Conservation (phyloP, 2,888 invertebrate species). For the Lathronympha strigana region DNA sequence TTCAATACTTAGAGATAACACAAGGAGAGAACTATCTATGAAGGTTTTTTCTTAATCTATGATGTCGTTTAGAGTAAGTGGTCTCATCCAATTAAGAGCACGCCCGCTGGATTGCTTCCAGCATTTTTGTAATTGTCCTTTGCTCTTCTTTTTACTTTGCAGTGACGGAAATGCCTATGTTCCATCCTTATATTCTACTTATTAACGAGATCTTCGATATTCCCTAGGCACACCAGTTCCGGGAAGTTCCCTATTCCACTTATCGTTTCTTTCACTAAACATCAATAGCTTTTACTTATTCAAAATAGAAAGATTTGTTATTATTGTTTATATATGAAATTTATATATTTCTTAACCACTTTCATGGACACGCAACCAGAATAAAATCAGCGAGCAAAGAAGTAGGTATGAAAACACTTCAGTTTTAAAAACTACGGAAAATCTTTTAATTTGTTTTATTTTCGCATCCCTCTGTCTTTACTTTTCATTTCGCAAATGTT, state of each 20-base stretch:
- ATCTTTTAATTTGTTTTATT: neutral
- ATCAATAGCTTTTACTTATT: too few relatives aligned
- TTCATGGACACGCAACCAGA: too few relatives aligned
- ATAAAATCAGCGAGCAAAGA: too few relatives aligned
- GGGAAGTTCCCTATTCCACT: neutral
- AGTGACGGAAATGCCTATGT: conserved; percentile 54
- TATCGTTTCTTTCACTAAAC: too few relatives aligned
- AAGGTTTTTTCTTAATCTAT: too few relatives aligned
- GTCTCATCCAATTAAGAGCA: conserved; percentile 82
- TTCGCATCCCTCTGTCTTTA: neutral
- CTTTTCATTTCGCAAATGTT: conserved; percentile 26
- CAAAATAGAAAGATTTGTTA: too few relatives aligned
- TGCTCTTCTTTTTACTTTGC: conserved; percentile 64
- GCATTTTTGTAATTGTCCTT: conserved; percentile 77
- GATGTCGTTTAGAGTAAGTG: conserved; percentile 80
- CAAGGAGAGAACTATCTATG: too few relatives aligned
- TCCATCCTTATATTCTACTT: conserved; percentile 54
- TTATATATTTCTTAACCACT: too few relatives aligned
- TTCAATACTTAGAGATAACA: too few relatives aligned
- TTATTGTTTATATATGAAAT: too few relatives aligned
- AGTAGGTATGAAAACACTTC: too few relatives aligned
- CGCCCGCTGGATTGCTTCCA: conserved; percentile 77
- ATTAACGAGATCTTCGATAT: conserved; percentile 5
- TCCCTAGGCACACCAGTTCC: neutral
- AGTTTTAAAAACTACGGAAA: too few relatives aligned